Conservation (phyloP, 2,113 vertebrate genomes). For the Cephalopholis sonnerati region DNA sequence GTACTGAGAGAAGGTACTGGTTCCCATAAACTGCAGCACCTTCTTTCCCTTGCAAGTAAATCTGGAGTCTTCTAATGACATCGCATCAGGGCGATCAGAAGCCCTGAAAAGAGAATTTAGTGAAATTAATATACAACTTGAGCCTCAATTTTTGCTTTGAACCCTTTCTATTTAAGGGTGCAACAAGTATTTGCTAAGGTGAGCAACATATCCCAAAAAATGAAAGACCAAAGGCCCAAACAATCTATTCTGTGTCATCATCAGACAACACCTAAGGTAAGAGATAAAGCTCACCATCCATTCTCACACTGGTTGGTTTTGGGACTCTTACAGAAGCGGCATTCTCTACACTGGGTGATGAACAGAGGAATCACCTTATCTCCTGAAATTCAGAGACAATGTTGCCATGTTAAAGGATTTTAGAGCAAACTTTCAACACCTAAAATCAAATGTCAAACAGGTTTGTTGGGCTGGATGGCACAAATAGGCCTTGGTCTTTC, state of each 20-base stretch:
- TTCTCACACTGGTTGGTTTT: conserved; percentile 87
- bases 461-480: not conserved
- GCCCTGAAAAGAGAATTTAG: conserved; percentile 58
- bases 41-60: conserved; percentile 87
- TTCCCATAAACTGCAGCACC: conserved; percentile 86
- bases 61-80: conserved; percentile 81
- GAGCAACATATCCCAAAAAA: not conserved
- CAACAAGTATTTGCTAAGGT: not conserved
- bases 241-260: not conserved
- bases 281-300: conserved; percentile 79
- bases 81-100: conserved; percentile 60
- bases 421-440: not conserved
- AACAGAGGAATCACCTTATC: conserved; percentile 90
- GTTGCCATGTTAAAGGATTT: not conserved
- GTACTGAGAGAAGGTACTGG: conserved; percentile 91
- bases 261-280: not conserved
- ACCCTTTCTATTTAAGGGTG: not conserved
- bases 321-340: conserved; percentile 84
- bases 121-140: not conserved
- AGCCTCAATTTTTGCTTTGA: not conserved
- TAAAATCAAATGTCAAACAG: not conserved
- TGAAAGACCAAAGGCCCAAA: not conserved
- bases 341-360: conserved; percentile 87
- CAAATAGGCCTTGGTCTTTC: not conserved
- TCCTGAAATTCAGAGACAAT: conserved; percentile 72